Percentiles rank a stretch among this genome's conserved stretches.
Evolutionary conservation across 2,113 vertebrate genomes (phyloP).

Genomic region (Fukomys damarensis): DNA sequence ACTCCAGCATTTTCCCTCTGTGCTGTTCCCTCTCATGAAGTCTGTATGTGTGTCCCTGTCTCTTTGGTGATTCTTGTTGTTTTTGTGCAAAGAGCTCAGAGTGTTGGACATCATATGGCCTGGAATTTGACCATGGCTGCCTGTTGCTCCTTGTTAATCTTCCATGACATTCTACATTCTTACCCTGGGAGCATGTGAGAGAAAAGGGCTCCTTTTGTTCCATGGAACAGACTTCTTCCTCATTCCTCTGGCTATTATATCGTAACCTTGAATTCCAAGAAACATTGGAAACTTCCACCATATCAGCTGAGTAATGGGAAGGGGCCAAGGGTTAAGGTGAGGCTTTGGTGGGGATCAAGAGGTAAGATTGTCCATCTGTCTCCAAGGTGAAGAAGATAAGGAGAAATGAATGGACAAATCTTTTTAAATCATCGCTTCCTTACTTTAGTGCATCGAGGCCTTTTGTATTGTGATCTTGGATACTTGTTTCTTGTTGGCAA

Average conservation of each 20-base stretch:
- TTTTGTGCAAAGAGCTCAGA: neutral
- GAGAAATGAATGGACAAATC: neutral
- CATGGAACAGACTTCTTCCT: neutral
- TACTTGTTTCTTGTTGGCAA: neutral
- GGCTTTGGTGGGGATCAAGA: neutral
- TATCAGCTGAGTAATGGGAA: neutral
- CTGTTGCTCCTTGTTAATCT: no score
- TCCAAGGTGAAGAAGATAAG: neutral
- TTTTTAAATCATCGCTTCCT: neutral
- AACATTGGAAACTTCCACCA: neutral
- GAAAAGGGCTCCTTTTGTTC: neutral
- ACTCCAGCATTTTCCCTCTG: neutral
- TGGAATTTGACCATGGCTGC: neutral
- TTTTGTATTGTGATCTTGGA: neutral
- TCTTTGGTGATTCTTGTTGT: neutral
- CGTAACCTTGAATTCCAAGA: neutral
- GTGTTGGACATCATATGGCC: neutral
- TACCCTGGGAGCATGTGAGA: neutral
- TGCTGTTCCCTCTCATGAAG: neutral
- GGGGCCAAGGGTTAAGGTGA: no score
- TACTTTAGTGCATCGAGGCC: neutral
- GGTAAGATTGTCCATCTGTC: neutral
- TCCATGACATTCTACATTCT: neutral
- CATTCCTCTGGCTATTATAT: neutral
- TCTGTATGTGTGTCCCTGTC: no score